Base-by-base conservation (phyloP, 2,797 vertebrate genomes). In the Pteropus rufus region DNA sequence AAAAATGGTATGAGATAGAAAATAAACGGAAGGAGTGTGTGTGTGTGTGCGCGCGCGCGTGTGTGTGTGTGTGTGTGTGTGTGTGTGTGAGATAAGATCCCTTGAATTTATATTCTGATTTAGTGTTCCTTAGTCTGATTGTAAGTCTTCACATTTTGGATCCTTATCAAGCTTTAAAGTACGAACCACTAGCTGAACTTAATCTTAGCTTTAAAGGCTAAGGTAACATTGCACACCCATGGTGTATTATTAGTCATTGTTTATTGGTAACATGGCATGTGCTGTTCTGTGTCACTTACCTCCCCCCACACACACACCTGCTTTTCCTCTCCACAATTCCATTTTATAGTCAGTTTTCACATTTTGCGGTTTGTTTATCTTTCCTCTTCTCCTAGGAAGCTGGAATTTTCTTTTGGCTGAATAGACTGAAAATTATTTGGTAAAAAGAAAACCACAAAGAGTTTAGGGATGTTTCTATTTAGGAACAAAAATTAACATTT, bases 331-430 rank as follows among this genome's bases (percentile, higher is more conserved):
- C 89, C 3, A 52, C 60, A 60, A 4, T 60, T 75, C 58, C 23
- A 24, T 88, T 93, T 98, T 62, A 89, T 65, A 46, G n/a, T 95
- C 39, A 26, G 79, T 79, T 96, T 82, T 67, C 29, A 34, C 49
- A 44, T 79, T 96, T 87, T 88, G 93, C 94, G 81, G 26, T 67
- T 97, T 90, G 16, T 96, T 91, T 97, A 72, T 34, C 18, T 92
- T 94, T 93, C 69, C 18, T 4, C 44, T 96, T 97, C 90, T 26
- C 29, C 14, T 91, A 84, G 73, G 54, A 96, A 92, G 70, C 21
- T 80, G 62, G 31, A 52, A 15, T 86, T 75, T 89, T 93, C 75
- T 77, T 23, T 92, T 91, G 93, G 29, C 76, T 39, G 10, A 97
- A 83, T 69, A 19, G n/a, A 72, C 41, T 96, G 75, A 88, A 93